Evolutionary conservation across 1,140 invertebrate genomes (phyloP).

Genomic region (Drosophila pseudoananassae): DNA sequence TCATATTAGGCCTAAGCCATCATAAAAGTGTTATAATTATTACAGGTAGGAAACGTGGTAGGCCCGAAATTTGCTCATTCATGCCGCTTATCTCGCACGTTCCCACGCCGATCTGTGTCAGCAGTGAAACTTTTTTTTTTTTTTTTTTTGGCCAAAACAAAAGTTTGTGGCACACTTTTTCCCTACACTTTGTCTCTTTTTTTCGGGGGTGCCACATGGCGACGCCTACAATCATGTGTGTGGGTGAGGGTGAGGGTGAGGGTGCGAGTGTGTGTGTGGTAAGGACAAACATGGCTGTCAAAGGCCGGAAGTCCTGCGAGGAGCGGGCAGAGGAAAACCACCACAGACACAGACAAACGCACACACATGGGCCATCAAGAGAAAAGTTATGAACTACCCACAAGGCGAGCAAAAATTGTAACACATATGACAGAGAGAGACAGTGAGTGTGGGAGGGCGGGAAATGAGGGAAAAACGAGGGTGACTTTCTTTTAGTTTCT

Average conservation of each 20-base stretch:
- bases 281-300: conserved; percentile 72
- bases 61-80: neutral
- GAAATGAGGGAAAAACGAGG: conserved; percentile 19
- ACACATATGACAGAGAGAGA: conserved; percentile 21
- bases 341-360: conserved; percentile 48
- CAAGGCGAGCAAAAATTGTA: conserved; percentile 28
- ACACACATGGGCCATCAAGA: conserved; percentile 54
- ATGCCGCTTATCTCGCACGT: conserved; percentile 14
- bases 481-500: conserved; percentile 25
- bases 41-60: neutral
- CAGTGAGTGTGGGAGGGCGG: conserved; percentile 11
- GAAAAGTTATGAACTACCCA: conserved; percentile 45
- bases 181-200: conserved; percentile 2
- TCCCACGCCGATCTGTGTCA: conserved; percentile 33
- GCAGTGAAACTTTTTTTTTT: conserved; percentile 51
- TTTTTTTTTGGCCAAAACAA: conserved; percentile 39
- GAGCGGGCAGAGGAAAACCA: conserved; percentile 69
- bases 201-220: conserved; percentile 40
- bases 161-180: conserved; percentile 70
- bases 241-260: neutral
- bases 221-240: conserved; percentile 61
- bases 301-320: conserved; percentile 36
- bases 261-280: conserved; percentile 19
- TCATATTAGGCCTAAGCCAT: too few relatives aligned
- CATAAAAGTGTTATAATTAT: neutral